These are phyloP conservation scores for Phylloscopus trochilus DNA, from an alignment of 2,113 vertebrate species.

Conservation along the genomic window DNA sequence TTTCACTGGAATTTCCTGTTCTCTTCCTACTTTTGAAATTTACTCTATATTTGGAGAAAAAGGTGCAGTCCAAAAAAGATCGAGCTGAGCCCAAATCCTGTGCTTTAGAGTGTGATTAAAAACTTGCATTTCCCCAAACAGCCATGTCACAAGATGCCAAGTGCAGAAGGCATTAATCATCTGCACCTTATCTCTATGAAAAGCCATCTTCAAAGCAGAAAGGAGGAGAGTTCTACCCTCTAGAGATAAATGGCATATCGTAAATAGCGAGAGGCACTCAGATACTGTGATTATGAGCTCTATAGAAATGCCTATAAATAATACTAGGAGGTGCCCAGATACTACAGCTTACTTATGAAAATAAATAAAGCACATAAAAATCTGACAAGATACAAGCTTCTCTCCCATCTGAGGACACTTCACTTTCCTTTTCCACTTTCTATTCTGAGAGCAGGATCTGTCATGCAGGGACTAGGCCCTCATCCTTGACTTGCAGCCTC, in stretches of 20 bases:
- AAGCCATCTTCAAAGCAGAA: slow-evolving; percentile 38
- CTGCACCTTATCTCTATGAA: slow-evolving; percentile 29
- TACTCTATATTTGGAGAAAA: not conserved
- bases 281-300: slow-evolving; percentile 57
- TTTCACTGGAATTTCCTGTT: not conserved
- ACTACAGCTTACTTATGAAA: slow-evolving; percentile 36
- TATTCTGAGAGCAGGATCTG: not conserved
- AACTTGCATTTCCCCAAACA: slow-evolving; percentile 4
- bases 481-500: not conserved
- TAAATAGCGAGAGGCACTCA: slow-evolving; percentile 47
- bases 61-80: not conserved
- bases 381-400: slow-evolving; percentile 25
- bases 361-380: slow-evolving; percentile 52
- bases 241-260: slow-evolving; percentile 37
- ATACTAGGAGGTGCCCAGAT: slow-evolving; percentile 29
- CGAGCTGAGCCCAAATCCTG: not conserved
- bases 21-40: not conserved
- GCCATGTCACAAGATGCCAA: slow-evolving; percentile 39
- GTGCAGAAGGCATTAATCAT: slow-evolving; percentile 43
- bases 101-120: not conserved
- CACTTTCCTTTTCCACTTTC: not conserved
- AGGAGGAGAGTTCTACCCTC: slow-evolving; percentile 43
- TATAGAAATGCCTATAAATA: slow-evolving; percentile 61
- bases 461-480: not conserved
- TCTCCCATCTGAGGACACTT: not conserved